Base-by-base conservation (phyloP, 2,113 vertebrate species). In the Numida meleagris region DNA sequence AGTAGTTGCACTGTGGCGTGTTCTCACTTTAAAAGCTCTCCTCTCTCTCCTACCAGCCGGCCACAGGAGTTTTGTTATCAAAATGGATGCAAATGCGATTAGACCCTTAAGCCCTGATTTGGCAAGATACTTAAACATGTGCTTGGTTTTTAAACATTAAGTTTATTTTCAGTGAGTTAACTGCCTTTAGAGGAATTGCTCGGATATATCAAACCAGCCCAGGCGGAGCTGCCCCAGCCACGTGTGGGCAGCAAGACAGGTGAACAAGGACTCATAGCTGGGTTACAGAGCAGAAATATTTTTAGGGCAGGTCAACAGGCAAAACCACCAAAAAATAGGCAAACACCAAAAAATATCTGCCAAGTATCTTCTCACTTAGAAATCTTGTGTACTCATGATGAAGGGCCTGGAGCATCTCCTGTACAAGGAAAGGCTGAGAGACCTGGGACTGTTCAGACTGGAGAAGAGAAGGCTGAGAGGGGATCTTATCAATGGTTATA, bases 71-170 rank as follows among this genome's bases (percentile, higher is more conserved):
- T 77, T 46, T 76, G 29, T 82, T 78, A 82, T 50, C 58, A 70
- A 75, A 92, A 92, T 66, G 45, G 50, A 66, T 79, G 70, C 48
- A 74, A 78, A 65, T 50, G 42, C 55, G 68, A 50, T 83, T 55
- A 75, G 82, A 80, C 33, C 45, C 73, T 86, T 34, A 81, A 74
- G 59, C 38, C 19, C 18, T 0, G 14, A 18, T 75, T 91, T 80
- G 73, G 57, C 79, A 78, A 80, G 79, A 17, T 74, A 46, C n/a
- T 67, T 65, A 40, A 80, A 84, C 29, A 43, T 11, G 17, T 80
- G 78, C 42, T 88, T 89, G 27, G 58, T 81, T 87, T 93, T 91
- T 77, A 76, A 89, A 71, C 45, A 62, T 42, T 2, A n/a, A 66
- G 15, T 73, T 5, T 73, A 50, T 84, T 90, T 76, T 70, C 42